Percentiles rank a stretch among this genome's conserved stretches.
Evolutionary conservation across 1,140 invertebrate genomes (phyloP).

Genomic region (Dreissena rostriformis): DNA sequence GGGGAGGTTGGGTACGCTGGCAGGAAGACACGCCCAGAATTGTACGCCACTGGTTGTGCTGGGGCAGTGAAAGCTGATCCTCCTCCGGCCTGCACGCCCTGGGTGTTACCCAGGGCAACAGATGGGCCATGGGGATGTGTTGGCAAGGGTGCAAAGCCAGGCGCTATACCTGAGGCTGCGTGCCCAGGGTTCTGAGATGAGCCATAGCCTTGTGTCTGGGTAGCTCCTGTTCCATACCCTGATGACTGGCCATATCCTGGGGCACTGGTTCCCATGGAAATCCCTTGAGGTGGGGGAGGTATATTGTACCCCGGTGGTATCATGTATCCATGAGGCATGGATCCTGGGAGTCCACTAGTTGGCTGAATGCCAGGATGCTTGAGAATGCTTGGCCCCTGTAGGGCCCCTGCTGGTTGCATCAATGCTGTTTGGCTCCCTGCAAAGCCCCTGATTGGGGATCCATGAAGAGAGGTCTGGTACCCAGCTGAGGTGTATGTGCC

Average conservation of each 20-base stretch:
- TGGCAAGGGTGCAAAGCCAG: conserved; percentile 36
- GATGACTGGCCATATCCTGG: conserved; percentile 8
- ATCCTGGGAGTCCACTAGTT: conserved; percentile 25
- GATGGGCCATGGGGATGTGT: conserved; percentile 45
- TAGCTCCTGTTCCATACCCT: conserved; percentile 5
- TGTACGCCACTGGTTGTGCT: conserved; percentile 41
- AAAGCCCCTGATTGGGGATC: conserved; percentile 28
- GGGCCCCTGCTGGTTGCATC: conserved; percentile 6
- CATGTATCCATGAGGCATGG: conserved; percentile 23
- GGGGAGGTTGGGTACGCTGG: conserved; percentile 53
- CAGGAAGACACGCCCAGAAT: conserved; percentile 45
- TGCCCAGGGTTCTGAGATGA: conserved; percentile 34
- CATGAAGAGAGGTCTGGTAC: background rate
- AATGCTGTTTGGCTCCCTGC: background rate
- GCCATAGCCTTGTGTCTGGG: conserved; percentile 8
- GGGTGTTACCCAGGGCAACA: conserved; percentile 34
- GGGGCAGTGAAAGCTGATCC: conserved; percentile 48
- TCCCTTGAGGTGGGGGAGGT: conserved; percentile 27
- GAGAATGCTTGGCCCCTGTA: conserved; percentile 22
- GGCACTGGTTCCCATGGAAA: background rate
- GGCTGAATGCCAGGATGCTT: conserved; percentile 46
- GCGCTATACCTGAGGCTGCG: conserved; percentile 19
- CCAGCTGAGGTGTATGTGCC: background rate
- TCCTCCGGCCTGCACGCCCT: conserved; percentile 5
- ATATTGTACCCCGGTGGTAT: conserved; percentile 48